These are phyloP conservation scores for Urocynchramus pylzowi DNA, from an alignment of 2,113 vertebrate species.

Conservation along the genomic window DNA sequence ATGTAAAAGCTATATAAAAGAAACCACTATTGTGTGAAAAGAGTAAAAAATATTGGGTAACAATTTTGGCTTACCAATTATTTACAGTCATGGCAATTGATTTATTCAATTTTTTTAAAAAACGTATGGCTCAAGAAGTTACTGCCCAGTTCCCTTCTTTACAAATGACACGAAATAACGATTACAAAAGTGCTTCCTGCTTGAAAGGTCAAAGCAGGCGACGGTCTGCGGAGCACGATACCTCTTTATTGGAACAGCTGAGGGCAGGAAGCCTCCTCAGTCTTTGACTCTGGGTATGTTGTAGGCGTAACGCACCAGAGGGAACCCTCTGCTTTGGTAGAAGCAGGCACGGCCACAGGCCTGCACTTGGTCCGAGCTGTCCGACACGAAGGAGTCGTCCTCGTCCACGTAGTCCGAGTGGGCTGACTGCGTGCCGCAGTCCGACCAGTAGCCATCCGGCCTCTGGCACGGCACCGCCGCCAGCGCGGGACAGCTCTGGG, in stretches of 20 bases:
- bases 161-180: constrained; percentile 31
- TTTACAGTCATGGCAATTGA: constrained; percentile 50
- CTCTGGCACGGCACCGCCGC: constrained; percentile 80
- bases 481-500: constrained; percentile 90
- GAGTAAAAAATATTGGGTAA: constrained; percentile 15
- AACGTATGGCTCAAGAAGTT: constrained; percentile 64
- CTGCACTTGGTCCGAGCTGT: constrained; percentile 97
- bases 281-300: constrained; percentile 84
- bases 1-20: constrained; percentile 50
- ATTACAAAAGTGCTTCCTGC: constrained; percentile 82
- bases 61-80: constrained; percentile 57
- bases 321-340: constrained; percentile 92
- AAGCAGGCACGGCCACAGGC: constrained; percentile 93
- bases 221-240: neutral
- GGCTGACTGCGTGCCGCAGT: constrained; percentile 86
- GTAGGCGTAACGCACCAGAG: constrained; percentile 89
- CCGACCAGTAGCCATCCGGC: constrained; percentile 85
- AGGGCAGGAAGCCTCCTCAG: constrained; percentile 48
- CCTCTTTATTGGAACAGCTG: neutral
- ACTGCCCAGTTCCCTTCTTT: constrained; percentile 78
- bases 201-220: constrained; percentile 18
- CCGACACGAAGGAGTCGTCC: constrained; percentile 94
- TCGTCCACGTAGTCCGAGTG: constrained; percentile 93
- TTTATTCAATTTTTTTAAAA: neutral
- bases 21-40: constrained; percentile 6